Percentiles rank a stretch among this genome's conserved stretches.
Evolutionary conservation across 2,888 invertebrate genomes (phyloP).

Genomic region (Artemia sinica): DNA sequence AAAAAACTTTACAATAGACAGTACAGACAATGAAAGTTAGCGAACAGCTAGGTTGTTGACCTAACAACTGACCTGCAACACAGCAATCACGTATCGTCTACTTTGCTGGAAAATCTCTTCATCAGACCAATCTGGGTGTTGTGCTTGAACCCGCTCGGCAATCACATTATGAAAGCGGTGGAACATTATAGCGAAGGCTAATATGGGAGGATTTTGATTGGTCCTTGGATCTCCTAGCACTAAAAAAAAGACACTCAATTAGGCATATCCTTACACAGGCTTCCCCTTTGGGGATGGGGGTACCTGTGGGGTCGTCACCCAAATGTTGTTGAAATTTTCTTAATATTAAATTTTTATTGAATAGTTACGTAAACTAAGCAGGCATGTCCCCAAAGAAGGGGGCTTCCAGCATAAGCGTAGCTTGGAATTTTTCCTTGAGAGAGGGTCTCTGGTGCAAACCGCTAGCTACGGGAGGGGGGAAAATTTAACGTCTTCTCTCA

Average conservation of each 20-base stretch:
- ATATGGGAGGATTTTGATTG: conserved; percentile 89
- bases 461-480: too few relatives aligned
- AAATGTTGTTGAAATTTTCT: too few relatives aligned
- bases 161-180: conserved; percentile 90
- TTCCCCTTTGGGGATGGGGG: too few relatives aligned
- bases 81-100: conserved; percentile 73
- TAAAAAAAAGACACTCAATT: conserved; percentile 32
- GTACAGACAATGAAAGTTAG: neutral
- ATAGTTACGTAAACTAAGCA: too few relatives aligned
- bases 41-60: neutral
- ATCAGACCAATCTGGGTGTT: conserved; percentile 74
- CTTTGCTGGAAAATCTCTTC: conserved; percentile 85
- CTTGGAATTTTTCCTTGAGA: too few relatives aligned
- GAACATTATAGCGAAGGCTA: conserved; percentile 79
- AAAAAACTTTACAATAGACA: neutral
- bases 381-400: too few relatives aligned
- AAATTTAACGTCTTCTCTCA: too few relatives aligned
- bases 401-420: too few relatives aligned
- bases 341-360: too few relatives aligned
- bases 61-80: conserved; percentile 50
- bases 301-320: too few relatives aligned
- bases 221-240: conserved; percentile 88
- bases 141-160: conserved; percentile 54
- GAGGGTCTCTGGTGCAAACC: too few relatives aligned
- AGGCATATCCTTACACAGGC: too few relatives aligned